Conservation (phyloP, 2,888 invertebrate genomes). For the Drosophila eohydei region DNA sequence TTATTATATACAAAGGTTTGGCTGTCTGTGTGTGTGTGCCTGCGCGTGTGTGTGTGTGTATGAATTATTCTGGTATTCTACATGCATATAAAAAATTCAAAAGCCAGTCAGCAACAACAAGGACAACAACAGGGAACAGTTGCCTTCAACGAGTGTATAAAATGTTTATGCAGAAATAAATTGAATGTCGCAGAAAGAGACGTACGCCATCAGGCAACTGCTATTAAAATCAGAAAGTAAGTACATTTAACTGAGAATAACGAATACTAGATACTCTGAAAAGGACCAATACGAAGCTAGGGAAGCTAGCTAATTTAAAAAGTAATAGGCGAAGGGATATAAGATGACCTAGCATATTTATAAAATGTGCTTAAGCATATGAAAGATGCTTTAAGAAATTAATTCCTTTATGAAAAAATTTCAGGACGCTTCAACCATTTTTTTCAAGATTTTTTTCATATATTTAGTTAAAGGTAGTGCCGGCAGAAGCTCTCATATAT, state of each 20-base stretch:
- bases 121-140: slow-evolving; percentile 34
- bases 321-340: neutral
- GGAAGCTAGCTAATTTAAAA: too few relatives aligned
- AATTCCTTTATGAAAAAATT: too few relatives aligned
- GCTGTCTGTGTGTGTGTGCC: slow-evolving; percentile 11
- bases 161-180: slow-evolving; percentile 72
- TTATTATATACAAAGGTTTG: slow-evolving; percentile 51
- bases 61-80: slow-evolving; percentile 54
- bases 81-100: slow-evolving; percentile 67
- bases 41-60: slow-evolving; percentile 30
- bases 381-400: neutral
- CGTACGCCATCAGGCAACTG: slow-evolving; percentile 31
- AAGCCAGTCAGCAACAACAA: slow-evolving; percentile 45
- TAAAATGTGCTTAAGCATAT: neutral
- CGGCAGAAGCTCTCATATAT: neutral
- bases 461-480: neutral
- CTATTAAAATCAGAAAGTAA: slow-evolving; percentile 60
- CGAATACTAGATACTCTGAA: slow-evolving; percentile 21
- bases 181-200: slow-evolving; percentile 64
- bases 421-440: too few relatives aligned
- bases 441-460: too few relatives aligned
- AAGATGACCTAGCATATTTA: neutral
- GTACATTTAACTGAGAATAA: neutral
- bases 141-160: slow-evolving; percentile 59
- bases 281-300: neutral